Percentiles rank a stretch among this genome's conserved stretches.
phyloP scores from a whole-genome alignment of 2,888 invertebrate genomes.

The Caenorhabditis panamensis region DNA sequence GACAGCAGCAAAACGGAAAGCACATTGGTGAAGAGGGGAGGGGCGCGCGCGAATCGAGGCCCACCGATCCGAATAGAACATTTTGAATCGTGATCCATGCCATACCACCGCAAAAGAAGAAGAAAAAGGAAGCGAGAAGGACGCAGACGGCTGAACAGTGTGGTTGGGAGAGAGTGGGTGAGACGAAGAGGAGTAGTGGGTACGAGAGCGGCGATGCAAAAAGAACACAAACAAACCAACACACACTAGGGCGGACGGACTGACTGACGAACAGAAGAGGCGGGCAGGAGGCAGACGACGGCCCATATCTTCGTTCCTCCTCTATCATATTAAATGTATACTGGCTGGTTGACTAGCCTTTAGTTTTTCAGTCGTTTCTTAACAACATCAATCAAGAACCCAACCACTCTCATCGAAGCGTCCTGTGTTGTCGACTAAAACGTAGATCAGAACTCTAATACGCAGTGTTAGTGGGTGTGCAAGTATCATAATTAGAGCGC shows the following conservation, averaged over 20 bases:
- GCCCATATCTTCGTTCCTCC: slow-evolving; percentile 23
- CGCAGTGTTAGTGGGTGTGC: too few relatives aligned
- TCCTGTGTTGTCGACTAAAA: background rate
- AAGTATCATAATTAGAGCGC: background rate
- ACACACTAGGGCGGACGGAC: slow-evolving; percentile 24
- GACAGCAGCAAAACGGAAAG: slow-evolving; percentile 5
- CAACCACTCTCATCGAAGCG: background rate
- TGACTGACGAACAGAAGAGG: slow-evolving; percentile 10
- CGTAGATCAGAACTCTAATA: too few relatives aligned
- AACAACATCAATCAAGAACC: background rate
- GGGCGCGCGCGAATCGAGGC: slow-evolving; percentile 14
- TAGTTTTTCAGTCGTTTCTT: background rate
- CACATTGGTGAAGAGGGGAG: background rate
- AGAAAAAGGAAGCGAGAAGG: slow-evolving; percentile 5
- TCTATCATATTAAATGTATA: slow-evolving; percentile 49
- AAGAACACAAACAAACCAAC: slow-evolving; percentile 56
- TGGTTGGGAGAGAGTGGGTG: background rate
- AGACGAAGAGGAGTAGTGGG: slow-evolving; percentile 22
- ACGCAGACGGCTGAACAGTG: slow-evolving; percentile 29
- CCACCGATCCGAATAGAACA: slow-evolving; percentile 8
- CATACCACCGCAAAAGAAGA: slow-evolving; percentile 17
- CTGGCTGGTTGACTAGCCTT: background rate
- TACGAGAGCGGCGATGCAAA: slow-evolving; percentile 11
- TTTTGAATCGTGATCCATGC: slow-evolving; percentile 29
- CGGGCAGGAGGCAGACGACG: slow-evolving; percentile 6